These are phyloP conservation scores for Daboia siamensis DNA, from an alignment of 2,113 vertebrate species.

Conservation along the genomic window DNA sequence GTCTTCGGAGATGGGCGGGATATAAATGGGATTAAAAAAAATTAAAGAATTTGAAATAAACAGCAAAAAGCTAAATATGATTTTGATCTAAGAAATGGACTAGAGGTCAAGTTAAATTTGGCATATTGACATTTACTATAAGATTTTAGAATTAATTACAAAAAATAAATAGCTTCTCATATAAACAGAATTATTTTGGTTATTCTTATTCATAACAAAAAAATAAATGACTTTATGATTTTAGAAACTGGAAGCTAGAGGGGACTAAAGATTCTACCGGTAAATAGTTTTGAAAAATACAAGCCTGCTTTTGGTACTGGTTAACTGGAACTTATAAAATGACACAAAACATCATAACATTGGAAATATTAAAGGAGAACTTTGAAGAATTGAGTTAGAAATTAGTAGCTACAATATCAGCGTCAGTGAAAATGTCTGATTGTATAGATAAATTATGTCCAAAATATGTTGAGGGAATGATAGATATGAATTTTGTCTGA, in stretches of 20 bases:
- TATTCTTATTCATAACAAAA: too few species aligned
- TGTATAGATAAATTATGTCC: neutral
- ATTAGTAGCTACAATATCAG: too few species aligned
- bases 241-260: neutral
- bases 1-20: too few species aligned
- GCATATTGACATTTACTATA: neutral
- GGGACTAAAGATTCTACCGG: too few species aligned
- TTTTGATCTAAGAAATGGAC: neutral
- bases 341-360: neutral
- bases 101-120: neutral
- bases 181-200: too few species aligned
- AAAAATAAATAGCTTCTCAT: neutral
- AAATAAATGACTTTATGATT: too few species aligned
- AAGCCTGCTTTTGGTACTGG: neutral
- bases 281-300: neutral
- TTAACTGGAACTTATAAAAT: neutral
- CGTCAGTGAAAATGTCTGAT: too few species aligned
- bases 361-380: neutral
- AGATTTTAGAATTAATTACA: neutral
- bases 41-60: neutral
- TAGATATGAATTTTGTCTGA: too few species aligned
- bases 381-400: too few species aligned
- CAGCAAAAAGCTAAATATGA: neutral
- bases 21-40: too few species aligned
- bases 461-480: too few species aligned